Base-by-base conservation (phyloP, 1,140 invertebrate genomes). In the Samia ricini region DNA sequence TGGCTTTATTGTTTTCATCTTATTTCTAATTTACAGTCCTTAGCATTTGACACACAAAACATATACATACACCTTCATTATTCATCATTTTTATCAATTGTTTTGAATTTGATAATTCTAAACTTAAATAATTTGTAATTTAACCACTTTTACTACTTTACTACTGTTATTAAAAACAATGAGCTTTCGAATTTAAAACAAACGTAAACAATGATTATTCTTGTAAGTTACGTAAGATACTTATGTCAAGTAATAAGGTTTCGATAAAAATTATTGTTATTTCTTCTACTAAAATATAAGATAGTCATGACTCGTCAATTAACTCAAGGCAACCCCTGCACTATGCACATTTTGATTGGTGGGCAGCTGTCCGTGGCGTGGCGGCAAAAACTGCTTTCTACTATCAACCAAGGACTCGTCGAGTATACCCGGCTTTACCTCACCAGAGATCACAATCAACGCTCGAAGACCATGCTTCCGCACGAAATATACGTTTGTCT, bases 331-430 rank as follows among this genome's bases (percentile, higher is more conserved):
- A 76, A 82, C 82, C 85, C 85, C 76, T 73, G 78, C 74, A 74
- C 74, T 76, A 80, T 84, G 85, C 77, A 77, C 75, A 76, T 83
- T 82, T 78, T 77, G 81, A 86, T 85, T 80, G 81, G 81, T 85
- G 77, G 77, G 65, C 83, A 85, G 83, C 82, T 88, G 85, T 56
- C 74, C 72, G 77, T 82, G 57, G 72, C 72, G 77, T 82, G 57
- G 72, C 74, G 68, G 78, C 81, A 88, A 88, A 85, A 80, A 77
- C 76, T 77, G 77, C 81, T 82, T 85, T 83, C 81, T 81, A 70
- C 77, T 79, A 73, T 80, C 75, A 76, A 77, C 62, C 66, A 67
- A 68, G 72, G 60, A 60, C 68, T 64, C 72, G 75, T 76, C 76
- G 74, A 70, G 69, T 66, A 64, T 70, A 66, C 75, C 76, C 74